phyloP scores from a whole-genome alignment of 2,113 vertebrate species.

The Penelope pileata region DNA sequence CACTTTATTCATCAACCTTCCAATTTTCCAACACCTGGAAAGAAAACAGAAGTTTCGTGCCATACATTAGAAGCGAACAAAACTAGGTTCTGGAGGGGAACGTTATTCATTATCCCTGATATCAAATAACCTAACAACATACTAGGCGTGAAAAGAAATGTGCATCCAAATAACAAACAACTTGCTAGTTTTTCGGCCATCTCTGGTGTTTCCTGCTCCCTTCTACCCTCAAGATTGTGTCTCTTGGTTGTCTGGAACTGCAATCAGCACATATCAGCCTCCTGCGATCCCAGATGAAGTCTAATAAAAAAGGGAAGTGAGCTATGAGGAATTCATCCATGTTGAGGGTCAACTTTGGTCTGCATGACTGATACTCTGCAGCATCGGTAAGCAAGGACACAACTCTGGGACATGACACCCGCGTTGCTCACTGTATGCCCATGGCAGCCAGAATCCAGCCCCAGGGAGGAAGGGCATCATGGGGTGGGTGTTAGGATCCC shows the following conservation, averaged over 20 bases:
- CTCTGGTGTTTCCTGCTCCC: neutral
- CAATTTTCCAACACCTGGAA: neutral
- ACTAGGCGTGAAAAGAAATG: neutral
- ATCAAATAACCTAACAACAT: neutral
- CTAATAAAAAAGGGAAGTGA: neutral
- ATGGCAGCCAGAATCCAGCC: no score
- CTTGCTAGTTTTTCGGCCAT: neutral
- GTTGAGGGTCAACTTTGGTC: neutral
- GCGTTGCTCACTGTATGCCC: neutral
- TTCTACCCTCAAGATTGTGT: rapidly evolving
- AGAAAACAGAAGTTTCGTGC: neutral
- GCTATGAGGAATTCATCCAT: neutral
- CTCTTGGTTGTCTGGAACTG: neutral
- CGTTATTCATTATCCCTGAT: neutral
- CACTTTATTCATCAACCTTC: neutral
- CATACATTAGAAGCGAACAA: neutral
- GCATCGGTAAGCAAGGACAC: neutral
- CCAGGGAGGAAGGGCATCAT: no score
- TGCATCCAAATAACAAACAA: neutral
- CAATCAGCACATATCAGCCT: neutral
- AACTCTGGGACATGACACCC: neutral
- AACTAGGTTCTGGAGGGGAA: neutral
- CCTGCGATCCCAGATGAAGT: neutral
- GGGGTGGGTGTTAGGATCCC: no score
- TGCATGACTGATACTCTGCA: neutral